Base-by-base conservation (phyloP, 2,888 invertebrate species). In the Caenorhabditis sp. region DNA sequence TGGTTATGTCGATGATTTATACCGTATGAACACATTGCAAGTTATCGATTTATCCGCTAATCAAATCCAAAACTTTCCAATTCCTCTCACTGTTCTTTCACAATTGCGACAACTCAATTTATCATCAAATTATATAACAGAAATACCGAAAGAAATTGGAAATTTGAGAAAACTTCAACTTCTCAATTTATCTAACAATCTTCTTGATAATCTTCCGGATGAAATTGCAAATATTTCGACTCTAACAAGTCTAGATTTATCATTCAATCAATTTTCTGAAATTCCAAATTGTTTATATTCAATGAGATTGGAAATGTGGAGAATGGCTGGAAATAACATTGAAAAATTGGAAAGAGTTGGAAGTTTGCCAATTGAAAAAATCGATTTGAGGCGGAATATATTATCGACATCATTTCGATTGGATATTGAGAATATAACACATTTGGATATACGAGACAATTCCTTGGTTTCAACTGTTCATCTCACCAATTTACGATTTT, bases 1-100 rank as follows among this genome's bases (percentile, higher is more conserved):
- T 86, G 89, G 89, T 36, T 89, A 89, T 88, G 81, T 89, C 19
- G 89, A 89, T 78, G 89, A 89, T 77, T 83, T 89, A 27, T 87
- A 87, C 8, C 87, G 87, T 55, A 89, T 89, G 71, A 80, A 79
- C 43, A 77, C 84, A 19, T 79, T 89, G 37, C 79, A 87, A 36
- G 88, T 88, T 69, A 82, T 90, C 57, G 89, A 90, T 77, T 81
- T 90, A 37, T 88, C 89, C 0, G 89, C 89, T 84, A 90, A 90
- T 76, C 83, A 88, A 62, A 82, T 90, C 65, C 70, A 80, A 17
- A 71, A 78, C 17, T 89, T 90, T 66, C 89, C 90, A 0, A 64
- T 83, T 31, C 83, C 89, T 19, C 75, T 90, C 6, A 88, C 88
- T 54, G 79, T 83, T 21, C 24, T 84, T n/a, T 49, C 70, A 0